Base-by-base conservation (phyloP, 1,140 invertebrate species). In the Yoshiicerus persimilis region DNA sequence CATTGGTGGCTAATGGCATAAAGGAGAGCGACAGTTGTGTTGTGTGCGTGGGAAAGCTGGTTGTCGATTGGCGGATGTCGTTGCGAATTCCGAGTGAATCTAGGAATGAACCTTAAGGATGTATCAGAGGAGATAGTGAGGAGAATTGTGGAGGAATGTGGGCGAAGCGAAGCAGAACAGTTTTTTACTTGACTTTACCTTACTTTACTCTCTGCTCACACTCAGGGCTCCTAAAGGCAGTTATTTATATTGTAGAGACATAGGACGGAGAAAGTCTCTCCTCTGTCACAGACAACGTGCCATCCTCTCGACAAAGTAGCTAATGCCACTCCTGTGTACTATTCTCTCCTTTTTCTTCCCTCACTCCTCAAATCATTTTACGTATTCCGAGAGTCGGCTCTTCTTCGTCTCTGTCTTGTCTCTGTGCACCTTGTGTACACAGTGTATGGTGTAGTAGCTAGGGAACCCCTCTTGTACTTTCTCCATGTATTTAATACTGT, bases 261-360 rank as follows among this genome's bases (percentile, higher is more conserved):
- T 34, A 20, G 27, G 23, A 47, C 32, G 66, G n/a, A 30, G 30
- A 4, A 16, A 30, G 9, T 36, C 70, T 77, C 70, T 77, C 2
- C 23, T 66, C 64, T 66, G 64, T 66, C 64, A 66, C 64, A 66
- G 30, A 77, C 70, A 34, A 36, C 70, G 20, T 77, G 70, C 70
- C 16, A 77, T 77, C 32, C 70, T 77, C 70, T 34, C 23, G 27
- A 77, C 70, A 34, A 77, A 77, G 70, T 32, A 34, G 70, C 70
- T 77, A 77, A 77, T 77, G 70, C 70, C 70, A 77, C 70, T 77
- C 70, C n/a, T 34, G 70, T 77, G 70, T 77, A 77, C 70, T 77
- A 30, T 77, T 30, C 70, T 34, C 27, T 77, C n/a, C n/a, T n/a
- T n/a, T n/a, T n/a, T n/a, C n/a, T n/a, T n/a, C n/a, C n/a, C n/a